These are phyloP conservation scores for Chymomyza costata DNA, from an alignment of 1,140 invertebrate genomes.

Conservation along the genomic window DNA sequence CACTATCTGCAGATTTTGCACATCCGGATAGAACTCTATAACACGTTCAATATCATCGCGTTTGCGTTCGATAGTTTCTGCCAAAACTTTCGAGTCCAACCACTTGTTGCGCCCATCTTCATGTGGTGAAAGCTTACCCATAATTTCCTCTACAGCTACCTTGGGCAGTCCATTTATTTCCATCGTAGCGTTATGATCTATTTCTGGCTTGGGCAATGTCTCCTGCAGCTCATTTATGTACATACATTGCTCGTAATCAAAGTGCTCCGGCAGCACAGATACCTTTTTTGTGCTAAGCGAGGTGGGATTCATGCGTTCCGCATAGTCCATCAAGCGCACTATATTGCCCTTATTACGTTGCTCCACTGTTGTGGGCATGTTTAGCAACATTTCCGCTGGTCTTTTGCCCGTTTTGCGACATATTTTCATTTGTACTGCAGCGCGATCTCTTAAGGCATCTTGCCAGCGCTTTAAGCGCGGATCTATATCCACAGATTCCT, in stretches of 20 bases:
- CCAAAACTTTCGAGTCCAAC: slow-evolving; percentile 40
- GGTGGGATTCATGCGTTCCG: slow-evolving; percentile 45
- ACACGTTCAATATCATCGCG: slow-evolving; percentile 39
- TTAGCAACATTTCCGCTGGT: slow-evolving; percentile 45
- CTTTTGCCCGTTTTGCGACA: slow-evolving; percentile 19
- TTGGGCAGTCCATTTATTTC: slow-evolving; percentile 49
- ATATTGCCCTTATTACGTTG: slow-evolving; percentile 45
- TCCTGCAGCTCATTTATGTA: slow-evolving; percentile 25
- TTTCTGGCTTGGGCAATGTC: slow-evolving; percentile 47
- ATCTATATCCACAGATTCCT: slow-evolving; percentile 38
- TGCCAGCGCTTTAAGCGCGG: slow-evolving; percentile 52
- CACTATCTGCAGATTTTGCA: slow-evolving; percentile 48
- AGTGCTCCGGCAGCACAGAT: slow-evolving; percentile 1
- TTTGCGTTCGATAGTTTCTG: slow-evolving; percentile 15
- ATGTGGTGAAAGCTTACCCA: slow-evolving; percentile 12
- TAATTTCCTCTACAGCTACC: slow-evolving; percentile 31
- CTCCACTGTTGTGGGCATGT: slow-evolving; percentile 33
- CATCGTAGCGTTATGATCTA: not conserved
- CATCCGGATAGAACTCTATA: slow-evolving; percentile 44
- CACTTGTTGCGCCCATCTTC: slow-evolving; percentile 15
- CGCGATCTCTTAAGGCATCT: slow-evolving; percentile 34
- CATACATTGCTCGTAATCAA: slow-evolving; percentile 7
- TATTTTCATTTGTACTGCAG: slow-evolving; percentile 33
- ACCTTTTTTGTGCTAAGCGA: not conserved
- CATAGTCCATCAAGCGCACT: slow-evolving; percentile 46